Conservation (phyloP, 2,888 invertebrate genomes). For the Coleophora flavipennella region DNA sequence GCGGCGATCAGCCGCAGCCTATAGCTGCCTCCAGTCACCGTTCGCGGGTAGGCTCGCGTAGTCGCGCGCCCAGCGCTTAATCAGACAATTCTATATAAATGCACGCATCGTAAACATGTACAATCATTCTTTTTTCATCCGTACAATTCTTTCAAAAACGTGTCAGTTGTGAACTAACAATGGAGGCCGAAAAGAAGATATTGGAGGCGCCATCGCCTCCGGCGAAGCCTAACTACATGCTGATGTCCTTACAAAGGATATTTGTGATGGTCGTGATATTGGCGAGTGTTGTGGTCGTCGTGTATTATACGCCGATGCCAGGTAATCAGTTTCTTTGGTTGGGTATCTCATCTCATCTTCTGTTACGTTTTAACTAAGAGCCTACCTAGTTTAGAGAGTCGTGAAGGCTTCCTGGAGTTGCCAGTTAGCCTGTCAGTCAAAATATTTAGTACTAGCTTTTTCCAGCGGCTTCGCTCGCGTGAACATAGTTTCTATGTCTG, state of each 20-base stretch:
- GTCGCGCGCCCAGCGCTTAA: constrained; percentile 33
- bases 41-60: constrained; percentile 50
- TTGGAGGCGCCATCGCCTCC: constrained; percentile 25
- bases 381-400: too few relatives aligned
- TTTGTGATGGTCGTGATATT: constrained; percentile 77
- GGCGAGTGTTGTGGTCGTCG: constrained; percentile 77
- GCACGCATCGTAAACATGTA: not conserved
- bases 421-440: too few relatives aligned
- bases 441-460: too few relatives aligned
- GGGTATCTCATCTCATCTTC: too few relatives aligned
- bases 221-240: constrained; percentile 65
- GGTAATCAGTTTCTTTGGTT: constrained; percentile 47
- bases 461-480: too few relatives aligned
- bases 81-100: not conserved
- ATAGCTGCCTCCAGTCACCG: constrained; percentile 43
- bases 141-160: not conserved
- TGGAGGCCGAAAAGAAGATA: constrained; percentile 47
- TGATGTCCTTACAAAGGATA: constrained; percentile 76
- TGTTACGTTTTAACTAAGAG: too few relatives aligned
- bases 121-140: too few relatives aligned
- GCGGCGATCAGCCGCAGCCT: not conserved
- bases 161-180: constrained; percentile 18
- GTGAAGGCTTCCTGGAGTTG: too few relatives aligned
- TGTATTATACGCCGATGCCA: constrained; percentile 81
- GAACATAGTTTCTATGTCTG: too few relatives aligned